Base-by-base conservation (phyloP, 2,888 invertebrate species). In the Pristionchus exspectatus region DNA sequence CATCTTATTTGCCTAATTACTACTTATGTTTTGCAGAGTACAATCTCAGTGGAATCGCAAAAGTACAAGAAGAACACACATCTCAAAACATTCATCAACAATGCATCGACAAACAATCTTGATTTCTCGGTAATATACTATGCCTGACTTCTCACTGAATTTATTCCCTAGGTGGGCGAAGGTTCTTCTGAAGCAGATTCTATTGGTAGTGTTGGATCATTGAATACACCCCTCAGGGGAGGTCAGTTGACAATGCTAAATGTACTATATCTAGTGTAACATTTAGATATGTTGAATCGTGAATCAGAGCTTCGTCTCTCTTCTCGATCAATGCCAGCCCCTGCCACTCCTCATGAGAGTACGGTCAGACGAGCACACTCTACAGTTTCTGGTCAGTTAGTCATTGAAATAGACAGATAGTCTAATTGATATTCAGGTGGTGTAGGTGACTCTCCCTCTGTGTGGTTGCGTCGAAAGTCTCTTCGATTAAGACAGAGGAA, bases 401-500 rank as follows among this genome's bases (percentile, higher is more conserved):
- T 59, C 59, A 81, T 33, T 87, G 44, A 33, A 63, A 7, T 21
- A 5, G 33, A 16, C 4, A 56, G 21, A 27, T 2, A 59, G 18
- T 38, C 2, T 38, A n/a, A 30, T 16, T n/a, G 7, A 21, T 38
- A 59, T 85, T 24, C 59, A 56, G 30, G 56, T 33, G 88, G 88
- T 77, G 88, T 77, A 30, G 30, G 30, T 30, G 89, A 89, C 21
- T 69, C 72, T 27, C 89, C 89, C 14, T 83, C 89, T 9, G 50
- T 83, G 14, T 89, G 89, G 89, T 81, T 89, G 21, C 89, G 89
- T 59, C 81, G 89, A 5, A 89, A 89, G 66, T 89, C 89, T 33
- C 59, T 89, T 44, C 59, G 89, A 81, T 44, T 89, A 16, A 18
- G 88, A 77, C 33, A 87, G 27, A 69, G 74, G 38, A 87, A 27